Evolutionary conservation across 2,797 vertebrate species (phyloP).

Genomic region (Anisognathus igniventris): DNA sequence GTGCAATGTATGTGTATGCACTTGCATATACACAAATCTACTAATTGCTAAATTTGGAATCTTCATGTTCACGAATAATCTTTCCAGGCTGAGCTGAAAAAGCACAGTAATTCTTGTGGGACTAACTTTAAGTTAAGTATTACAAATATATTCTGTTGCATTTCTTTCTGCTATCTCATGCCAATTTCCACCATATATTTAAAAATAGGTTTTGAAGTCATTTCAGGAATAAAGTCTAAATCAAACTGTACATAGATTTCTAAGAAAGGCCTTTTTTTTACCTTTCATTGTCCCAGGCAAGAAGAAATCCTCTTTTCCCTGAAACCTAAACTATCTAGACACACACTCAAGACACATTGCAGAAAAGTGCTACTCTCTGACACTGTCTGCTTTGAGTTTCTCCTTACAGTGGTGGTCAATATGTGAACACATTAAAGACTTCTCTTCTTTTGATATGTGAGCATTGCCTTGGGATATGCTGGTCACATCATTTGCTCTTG

Average conservation of each 20-base stretch:
- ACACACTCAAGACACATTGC: background rate
- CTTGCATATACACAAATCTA: background rate
- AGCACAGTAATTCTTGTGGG: background rate
- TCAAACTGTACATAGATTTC: background rate
- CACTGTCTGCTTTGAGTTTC: background rate
- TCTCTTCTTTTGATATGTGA: background rate
- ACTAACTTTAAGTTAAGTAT: background rate
- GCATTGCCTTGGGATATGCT: constrained; percentile 1
- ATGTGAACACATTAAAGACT: background rate
- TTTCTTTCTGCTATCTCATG: background rate
- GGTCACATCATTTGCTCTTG: background rate
- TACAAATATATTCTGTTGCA: background rate
- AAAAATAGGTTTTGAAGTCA: background rate
- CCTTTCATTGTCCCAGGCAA: background rate
- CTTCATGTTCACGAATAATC: background rate
- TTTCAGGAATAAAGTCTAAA: background rate
- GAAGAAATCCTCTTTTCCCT: background rate
- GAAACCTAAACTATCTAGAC: background rate
- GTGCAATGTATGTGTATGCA: too few relatives aligned
- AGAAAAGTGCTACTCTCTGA: background rate
- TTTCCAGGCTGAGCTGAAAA: background rate
- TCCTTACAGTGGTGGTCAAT: background rate
- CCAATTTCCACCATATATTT: background rate
- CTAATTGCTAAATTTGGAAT: background rate
- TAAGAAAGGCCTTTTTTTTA: background rate